Evolutionary conservation across 30 jellyfish, hydroid and myxozoan species (phyloP).

Genomic region (Pseudorhiza aurosa): DNA sequence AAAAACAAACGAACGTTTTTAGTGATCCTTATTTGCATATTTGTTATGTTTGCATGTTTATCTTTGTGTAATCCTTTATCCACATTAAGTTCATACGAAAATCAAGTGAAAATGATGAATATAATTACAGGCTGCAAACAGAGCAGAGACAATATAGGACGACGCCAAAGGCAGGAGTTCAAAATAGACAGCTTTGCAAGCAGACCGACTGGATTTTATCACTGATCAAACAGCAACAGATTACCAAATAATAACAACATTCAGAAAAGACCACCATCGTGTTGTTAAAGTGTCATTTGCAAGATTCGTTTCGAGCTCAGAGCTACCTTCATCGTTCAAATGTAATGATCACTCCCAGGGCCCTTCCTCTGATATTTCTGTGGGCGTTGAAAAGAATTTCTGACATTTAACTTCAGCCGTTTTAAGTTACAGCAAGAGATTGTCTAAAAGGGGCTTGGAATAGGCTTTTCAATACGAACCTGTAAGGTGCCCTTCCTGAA

Average conservation of each 20-base stretch:
- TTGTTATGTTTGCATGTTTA: slow-evolving; percentile 13
- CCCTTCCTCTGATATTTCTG: too few species aligned
- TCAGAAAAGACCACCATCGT: too few species aligned
- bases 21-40: background rate
- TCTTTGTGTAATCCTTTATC: background rate
- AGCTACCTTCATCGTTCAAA: too few species aligned
- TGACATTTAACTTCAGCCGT: too few species aligned
- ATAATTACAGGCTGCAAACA: background rate
- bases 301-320: too few species aligned
- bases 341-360: too few species aligned
- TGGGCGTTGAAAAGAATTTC: too few species aligned
- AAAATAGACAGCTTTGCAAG: background rate
- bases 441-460: too few species aligned
- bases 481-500: too few species aligned
- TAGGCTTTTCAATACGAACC: slow-evolving; percentile 13
- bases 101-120: background rate
- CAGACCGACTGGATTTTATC: background rate
- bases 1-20: background rate
- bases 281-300: too few species aligned
- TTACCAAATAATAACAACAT: background rate
- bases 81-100: background rate
- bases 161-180: background rate
- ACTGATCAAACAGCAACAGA: background rate
- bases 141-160: background rate
- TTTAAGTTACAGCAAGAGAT: too few species aligned